phyloP scores from a whole-genome alignment of 1,140 invertebrate genomes.

The Trinorchestia longiramus region DNA sequence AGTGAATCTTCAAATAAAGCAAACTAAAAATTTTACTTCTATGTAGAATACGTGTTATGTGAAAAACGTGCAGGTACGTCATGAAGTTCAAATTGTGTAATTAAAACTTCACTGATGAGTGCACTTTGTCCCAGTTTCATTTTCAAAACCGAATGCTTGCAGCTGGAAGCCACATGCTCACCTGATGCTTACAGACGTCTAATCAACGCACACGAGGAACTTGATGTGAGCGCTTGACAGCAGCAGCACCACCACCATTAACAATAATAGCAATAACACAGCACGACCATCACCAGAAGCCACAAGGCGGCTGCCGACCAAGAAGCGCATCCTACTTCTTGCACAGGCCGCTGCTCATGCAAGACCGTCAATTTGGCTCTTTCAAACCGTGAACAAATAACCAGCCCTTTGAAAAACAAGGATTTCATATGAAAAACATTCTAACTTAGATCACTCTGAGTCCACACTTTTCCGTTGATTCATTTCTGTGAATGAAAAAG shows the following conservation, averaged over 20 bases:
- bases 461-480: background rate
- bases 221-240: background rate
- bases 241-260: background rate
- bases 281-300: background rate
- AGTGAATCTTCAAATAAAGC: too few species aligned
- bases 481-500: background rate
- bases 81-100: too few species aligned
- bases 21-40: too few species aligned
- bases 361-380: background rate
- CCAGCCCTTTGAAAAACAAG: background rate
- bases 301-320: background rate
- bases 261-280: background rate
- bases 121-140: too few species aligned
- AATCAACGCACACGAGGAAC: too few species aligned
- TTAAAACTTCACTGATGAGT: too few species aligned
- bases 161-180: background rate
- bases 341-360: constrained; percentile 30
- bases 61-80: too few species aligned
- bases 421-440: background rate
- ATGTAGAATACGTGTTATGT: too few species aligned
- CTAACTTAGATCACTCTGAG: background rate
- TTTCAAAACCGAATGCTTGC: background rate
- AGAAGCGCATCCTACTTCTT: background rate
- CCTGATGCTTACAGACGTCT: too few species aligned
- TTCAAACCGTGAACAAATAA: background rate